phyloP scores from a whole-genome alignment of 2,888 invertebrate species.

The Yponomeuta cagnagella region DNA sequence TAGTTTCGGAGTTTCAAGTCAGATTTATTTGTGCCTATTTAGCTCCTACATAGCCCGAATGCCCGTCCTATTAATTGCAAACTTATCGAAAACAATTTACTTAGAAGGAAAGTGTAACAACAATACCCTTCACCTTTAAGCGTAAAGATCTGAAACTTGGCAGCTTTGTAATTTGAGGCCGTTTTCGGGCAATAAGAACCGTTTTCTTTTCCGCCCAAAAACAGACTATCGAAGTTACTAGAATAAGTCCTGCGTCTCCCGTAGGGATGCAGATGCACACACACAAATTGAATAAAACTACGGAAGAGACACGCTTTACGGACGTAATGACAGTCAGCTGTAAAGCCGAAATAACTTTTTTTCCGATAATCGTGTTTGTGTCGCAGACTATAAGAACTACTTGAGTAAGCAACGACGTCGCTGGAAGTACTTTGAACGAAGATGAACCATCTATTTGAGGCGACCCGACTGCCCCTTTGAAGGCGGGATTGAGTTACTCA shows the following conservation, averaged over 20 bases:
- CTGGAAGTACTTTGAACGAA: slow-evolving; percentile 29
- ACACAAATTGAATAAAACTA: slow-evolving; percentile 67
- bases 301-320: slow-evolving; percentile 63
- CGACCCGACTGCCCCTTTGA: slow-evolving; percentile 54
- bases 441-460: slow-evolving; percentile 63
- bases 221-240: slow-evolving; percentile 19
- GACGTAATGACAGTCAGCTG: slow-evolving; percentile 27
- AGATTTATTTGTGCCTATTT: too few relatives aligned
- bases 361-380: background rate
- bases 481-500: slow-evolving; percentile 46
- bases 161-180: too few relatives aligned
- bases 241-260: slow-evolving; percentile 42
- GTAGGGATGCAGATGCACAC: slow-evolving; percentile 71
- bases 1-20: too few relatives aligned
- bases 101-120: too few relatives aligned
- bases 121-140: too few relatives aligned
- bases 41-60: too few relatives aligned
- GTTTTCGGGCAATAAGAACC: too few relatives aligned
- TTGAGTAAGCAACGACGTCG: background rate
- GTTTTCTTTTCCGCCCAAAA: background rate
- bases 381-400: background rate
- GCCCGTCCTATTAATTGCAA: too few relatives aligned
- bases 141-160: too few relatives aligned
- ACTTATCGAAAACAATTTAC: too few relatives aligned
- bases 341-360: background rate